phyloP scores from a whole-genome alignment of 1,140 invertebrate species.

The Temnothorax nylanderi region DNA sequence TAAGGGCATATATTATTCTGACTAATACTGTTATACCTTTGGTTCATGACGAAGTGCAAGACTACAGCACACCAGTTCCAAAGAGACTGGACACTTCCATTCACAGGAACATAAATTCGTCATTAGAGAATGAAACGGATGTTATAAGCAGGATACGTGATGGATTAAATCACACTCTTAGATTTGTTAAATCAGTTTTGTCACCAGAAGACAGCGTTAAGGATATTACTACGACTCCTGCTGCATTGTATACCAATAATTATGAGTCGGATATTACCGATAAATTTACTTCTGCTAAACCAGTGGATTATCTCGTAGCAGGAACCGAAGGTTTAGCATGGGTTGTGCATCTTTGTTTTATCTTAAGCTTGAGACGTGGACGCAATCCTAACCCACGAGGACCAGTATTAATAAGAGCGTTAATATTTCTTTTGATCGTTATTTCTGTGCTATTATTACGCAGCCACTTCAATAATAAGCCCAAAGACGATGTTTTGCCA shows the following conservation, averaged over 20 bases:
- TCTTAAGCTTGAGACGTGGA: conserved; percentile 89
- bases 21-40: conserved; percentile 77
- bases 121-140: conserved; percentile 14
- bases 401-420: conserved; percentile 87
- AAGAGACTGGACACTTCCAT: neutral
- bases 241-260: conserved; percentile 11
- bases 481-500: conserved; percentile 76
- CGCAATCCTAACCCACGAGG: conserved; percentile 89
- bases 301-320: conserved; percentile 90
- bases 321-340: conserved; percentile 90
- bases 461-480: conserved; percentile 75
- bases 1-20: conserved; percentile 88
- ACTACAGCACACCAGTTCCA: neutral
- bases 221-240: neutral
- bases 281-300: conserved; percentile 80
- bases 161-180: conserved; percentile 61
- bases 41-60: conserved; percentile 13
- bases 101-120: neutral
- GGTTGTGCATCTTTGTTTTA: conserved; percentile 92
- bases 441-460: conserved; percentile 76
- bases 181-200: conserved; percentile 65
- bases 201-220: conserved; percentile 22
- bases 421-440: conserved; percentile 80
- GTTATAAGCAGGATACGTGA: conserved; percentile 61
- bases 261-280: conserved; percentile 67